Evolutionary conservation across 2,888 invertebrate genomes (phyloP).

Genomic region (Molanna angustata): DNA sequence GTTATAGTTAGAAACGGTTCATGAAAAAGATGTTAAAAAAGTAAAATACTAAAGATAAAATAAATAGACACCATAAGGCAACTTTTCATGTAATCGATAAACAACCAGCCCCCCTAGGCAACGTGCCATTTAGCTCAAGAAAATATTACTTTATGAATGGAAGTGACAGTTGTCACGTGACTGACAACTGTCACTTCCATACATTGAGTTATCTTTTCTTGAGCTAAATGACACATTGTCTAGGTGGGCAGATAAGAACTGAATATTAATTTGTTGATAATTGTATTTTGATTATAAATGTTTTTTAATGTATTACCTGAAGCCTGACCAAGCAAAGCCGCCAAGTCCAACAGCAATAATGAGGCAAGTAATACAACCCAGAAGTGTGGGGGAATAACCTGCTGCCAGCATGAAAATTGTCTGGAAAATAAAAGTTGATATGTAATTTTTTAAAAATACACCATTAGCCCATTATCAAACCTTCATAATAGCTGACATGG

Average conservation of each 20-base stretch:
- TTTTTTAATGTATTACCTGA: constrained; percentile 65
- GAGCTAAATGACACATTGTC: no score
- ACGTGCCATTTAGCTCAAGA: neutral
- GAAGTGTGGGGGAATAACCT: constrained; percentile 67
- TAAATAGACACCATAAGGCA: neutral
- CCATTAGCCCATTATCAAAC: no score
- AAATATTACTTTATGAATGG: neutral
- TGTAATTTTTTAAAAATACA: no score
- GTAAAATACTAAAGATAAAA: neutral
- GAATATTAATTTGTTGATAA: neutral
- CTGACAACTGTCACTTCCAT: no score
- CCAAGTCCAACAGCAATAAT: constrained; percentile 88
- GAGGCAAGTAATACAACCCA: constrained; percentile 74
- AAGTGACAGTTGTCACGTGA: neutral
- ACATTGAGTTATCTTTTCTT: no score
- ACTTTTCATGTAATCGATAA: neutral
- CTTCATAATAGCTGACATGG: no score
- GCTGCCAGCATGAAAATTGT: constrained; percentile 84
- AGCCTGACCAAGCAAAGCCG: constrained; percentile 91
- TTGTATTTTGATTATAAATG: no score
- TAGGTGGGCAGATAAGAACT: no score
- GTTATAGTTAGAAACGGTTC: neutral
- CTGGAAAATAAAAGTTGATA: no score
- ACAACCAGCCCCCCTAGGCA: neutral
- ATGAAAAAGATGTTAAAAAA: neutral